Evolutionary conservation across 2,113 vertebrate genomes (phyloP).

Genomic region (Bos javanicus): DNA sequence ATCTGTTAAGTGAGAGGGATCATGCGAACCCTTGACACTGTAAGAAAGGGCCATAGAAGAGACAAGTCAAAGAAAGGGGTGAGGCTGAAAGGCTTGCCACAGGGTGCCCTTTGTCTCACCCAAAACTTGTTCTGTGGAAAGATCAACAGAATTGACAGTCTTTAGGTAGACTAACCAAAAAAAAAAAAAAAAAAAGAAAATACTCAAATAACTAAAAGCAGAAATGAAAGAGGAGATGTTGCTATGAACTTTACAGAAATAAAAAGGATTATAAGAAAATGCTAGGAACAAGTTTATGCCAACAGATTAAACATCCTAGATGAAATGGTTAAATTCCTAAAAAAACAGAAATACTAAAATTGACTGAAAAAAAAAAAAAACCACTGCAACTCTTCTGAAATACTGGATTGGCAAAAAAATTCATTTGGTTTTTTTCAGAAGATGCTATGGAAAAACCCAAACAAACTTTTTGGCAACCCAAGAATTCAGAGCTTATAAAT

Average conservation of each 20-base stretch:
- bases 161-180: not conserved
- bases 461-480: not conserved
- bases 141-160: not conserved
- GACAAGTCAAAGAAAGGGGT: not conserved
- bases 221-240: not conserved
- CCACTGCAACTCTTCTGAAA: not conserved
- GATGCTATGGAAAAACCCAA: not conserved
- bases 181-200: too few species aligned
- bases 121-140: not conserved
- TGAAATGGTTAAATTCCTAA: not conserved
- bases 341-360: not conserved
- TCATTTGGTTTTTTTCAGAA: not conserved
- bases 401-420: not conserved
- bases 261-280: not conserved
- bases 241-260: not conserved
- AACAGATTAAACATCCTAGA: not conserved
- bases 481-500: not conserved
- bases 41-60: not conserved
- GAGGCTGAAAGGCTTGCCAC: not conserved
- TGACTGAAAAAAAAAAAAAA: too few species aligned
- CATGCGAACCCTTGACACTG: not conserved
- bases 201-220: not conserved
- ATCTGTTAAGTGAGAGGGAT: not conserved
- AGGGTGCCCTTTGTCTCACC: not conserved
- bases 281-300: not conserved